These are phyloP conservation scores for Crossaster papposus DNA, from an alignment of 53 echinoderm and acorn worm species.

Conservation along the genomic window DNA sequence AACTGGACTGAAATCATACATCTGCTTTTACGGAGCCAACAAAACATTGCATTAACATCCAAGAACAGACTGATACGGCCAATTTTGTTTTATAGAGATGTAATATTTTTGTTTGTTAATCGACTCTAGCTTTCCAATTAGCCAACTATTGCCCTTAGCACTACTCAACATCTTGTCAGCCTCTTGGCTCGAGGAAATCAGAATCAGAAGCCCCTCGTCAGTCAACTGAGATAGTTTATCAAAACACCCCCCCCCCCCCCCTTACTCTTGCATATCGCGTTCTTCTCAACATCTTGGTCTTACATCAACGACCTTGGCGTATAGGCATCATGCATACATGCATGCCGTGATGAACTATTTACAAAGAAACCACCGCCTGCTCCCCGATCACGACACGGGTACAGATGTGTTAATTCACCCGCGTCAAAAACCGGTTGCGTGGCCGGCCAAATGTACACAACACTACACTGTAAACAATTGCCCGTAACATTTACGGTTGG, in stretches of 20 bases:
- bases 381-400: not conserved
- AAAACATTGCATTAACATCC: too few species aligned
- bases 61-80: too few species aligned
- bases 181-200: not conserved
- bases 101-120: too few species aligned
- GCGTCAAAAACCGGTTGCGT: not conserved
- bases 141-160: not conserved
- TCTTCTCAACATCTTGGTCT: not conserved
- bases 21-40: too few species aligned
- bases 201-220: not conserved
- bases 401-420: not conserved
- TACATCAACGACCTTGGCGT: not conserved
- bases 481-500: too few species aligned
- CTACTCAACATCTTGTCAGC: not conserved
- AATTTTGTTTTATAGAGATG: too few species aligned
- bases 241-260: not conserved
- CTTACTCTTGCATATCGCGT: not conserved
- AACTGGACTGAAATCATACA: too few species aligned
- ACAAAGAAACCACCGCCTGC: not conserved
- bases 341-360: not conserved
- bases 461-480: too few species aligned
- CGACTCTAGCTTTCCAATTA: too few species aligned
- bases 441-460: not conserved
- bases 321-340: not conserved
- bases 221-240: not conserved